phyloP scores from a whole-genome alignment of 2,797 vertebrate species.

The Malacoraja senta region DNA sequence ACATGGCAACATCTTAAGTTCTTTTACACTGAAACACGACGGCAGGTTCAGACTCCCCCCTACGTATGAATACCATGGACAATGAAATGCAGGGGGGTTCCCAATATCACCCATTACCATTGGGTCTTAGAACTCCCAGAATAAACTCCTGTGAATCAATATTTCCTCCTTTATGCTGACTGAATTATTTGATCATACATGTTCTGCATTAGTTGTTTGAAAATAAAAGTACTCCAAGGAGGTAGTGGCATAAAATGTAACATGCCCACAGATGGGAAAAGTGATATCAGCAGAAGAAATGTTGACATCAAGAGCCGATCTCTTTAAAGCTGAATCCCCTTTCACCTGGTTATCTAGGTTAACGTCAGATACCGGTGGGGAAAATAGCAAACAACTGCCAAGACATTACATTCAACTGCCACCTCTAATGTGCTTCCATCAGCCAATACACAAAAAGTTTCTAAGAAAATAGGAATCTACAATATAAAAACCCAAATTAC shows the following conservation, averaged over 20 bases:
- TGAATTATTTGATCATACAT: too few species aligned
- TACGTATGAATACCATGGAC: neutral
- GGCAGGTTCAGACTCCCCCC: neutral
- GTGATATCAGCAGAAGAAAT: neutral
- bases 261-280: too few species aligned
- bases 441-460: neutral
- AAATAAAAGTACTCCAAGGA: too few species aligned
- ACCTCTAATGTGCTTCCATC: neutral
- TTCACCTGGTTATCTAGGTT: neutral
- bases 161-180: neutral
- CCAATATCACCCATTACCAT: neutral
- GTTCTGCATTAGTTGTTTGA: neutral
- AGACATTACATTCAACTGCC: neutral
- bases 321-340: neutral
- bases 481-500: neutral
- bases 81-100: neutral
- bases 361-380: neutral
- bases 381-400: neutral
- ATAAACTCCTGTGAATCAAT: neutral
- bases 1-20: neutral
- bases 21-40: neutral
- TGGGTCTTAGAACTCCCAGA: neutral
- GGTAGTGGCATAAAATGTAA: too few species aligned
- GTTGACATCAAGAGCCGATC: neutral
- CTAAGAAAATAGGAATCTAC: neutral